Base-by-base conservation (phyloP, 2,888 invertebrate genomes). In the Lochmaea capreae region DNA sequence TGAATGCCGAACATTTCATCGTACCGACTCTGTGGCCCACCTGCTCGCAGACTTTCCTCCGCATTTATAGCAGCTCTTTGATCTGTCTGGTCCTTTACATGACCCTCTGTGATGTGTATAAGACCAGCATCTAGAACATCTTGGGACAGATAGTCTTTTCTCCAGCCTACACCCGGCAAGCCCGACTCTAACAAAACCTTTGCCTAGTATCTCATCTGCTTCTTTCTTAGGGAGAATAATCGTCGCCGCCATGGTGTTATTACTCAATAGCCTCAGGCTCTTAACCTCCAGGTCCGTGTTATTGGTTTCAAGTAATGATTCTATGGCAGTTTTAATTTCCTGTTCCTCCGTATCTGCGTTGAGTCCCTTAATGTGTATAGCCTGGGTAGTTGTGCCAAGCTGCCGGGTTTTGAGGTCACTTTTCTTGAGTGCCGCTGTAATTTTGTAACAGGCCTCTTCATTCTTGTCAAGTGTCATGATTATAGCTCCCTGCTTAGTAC, bases 41-140 rank as follows among this genome's bases (percentile, higher is more conserved):
- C 8, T 26, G 11, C 4, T 66, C 14, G 12, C 66, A 52, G 3
- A 54, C 8, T n/a, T 3, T 9, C 33, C 39, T 10, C 59, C 58
- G 43, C 67, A 59, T 9, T 22, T 46, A 8, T n/a, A 22, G 8
- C 67, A 67, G 16, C 22, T 58, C 14, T 54, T 14, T 18, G 59
- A 1, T 22, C 59, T 43, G 33, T 67, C 59, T 16, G 46, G 66
- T 3, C 65, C 65, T 5, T 18, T 65, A n/a, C 65, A 65, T 8
- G 4, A 11, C 26, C 11, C 22, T 2, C 22, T 22, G 6, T n/a
- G 9, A 49, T 66, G 66, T n/a, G 54, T 39, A 33, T 66, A 66
- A 2, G 54, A 9, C 66, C 66, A 66, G 18, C 66, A 66, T 39
- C 16, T 52, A 11, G 14, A 1, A 33, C 67, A 58, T 43, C 22